These are phyloP conservation scores for Glaucopsyche alexis DNA, from an alignment of 2,888 invertebrate genomes.

Conservation along the genomic window DNA sequence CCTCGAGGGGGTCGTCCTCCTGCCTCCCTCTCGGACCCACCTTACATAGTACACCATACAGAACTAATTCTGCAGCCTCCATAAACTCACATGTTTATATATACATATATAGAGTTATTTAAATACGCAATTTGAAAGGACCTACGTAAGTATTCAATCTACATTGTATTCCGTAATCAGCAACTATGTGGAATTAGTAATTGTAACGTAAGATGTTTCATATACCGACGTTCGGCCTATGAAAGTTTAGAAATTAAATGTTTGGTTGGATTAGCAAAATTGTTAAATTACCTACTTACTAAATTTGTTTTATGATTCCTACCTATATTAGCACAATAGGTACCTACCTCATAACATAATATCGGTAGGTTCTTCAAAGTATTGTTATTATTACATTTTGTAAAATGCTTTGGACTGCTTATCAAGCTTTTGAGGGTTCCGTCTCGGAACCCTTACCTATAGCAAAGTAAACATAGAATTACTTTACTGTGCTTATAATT, in stretches of 20 bases:
- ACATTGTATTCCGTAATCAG: conserved; percentile 53
- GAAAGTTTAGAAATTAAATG: background rate
- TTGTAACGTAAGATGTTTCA: background rate
- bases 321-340: no score
- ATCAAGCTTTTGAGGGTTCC: no score
- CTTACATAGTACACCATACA: conserved; percentile 74
- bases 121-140: conserved; percentile 72
- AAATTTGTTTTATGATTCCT: no score
- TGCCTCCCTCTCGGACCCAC: conserved; percentile 55
- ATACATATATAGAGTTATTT: conserved; percentile 62
- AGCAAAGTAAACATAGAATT: no score
- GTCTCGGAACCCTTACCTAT: no score
- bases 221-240: no score
- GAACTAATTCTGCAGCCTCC: conserved; percentile 76
- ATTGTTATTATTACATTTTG: no score
- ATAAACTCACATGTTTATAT: conserved; percentile 64
- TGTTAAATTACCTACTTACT: no score
- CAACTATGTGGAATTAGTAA: background rate
- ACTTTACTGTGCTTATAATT: no score
- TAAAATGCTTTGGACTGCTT: no score
- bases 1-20: conserved; percentile 66
- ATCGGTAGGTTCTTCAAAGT: no score
- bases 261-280: background rate
- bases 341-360: no score
- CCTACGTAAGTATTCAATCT: conserved; percentile 62